Base-by-base conservation (phyloP, 2,888 invertebrate genomes). In the Microctonus brassicae region DNA sequence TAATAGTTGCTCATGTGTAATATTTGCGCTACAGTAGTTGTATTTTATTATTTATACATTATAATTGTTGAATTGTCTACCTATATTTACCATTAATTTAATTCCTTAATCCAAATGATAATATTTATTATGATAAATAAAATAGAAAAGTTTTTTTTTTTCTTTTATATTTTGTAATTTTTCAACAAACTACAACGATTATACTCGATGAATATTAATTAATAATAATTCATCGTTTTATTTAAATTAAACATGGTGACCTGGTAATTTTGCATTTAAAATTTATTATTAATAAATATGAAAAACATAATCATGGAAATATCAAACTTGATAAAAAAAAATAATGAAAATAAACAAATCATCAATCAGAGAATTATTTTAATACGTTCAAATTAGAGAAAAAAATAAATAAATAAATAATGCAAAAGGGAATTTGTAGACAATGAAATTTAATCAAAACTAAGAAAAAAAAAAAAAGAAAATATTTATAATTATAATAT, bases 311-410 rank as follows among this genome's bases (percentile, higher is more conserved):
- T 55, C 62, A 72, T 66, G 63, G 55, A 66, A 67, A 42, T 67
- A 34, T 42, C 33, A 36, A 61, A 17, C 33, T 42, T 63, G 20
- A 36, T 69, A 52, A 52, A 53, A 66, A 7, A 29, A 29, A 29
- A 29, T 29, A 72, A 57, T 57, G 64, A 72, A 68, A 58, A 63
- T 61, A 36, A 36, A 36, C 36, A 39, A 39, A 33, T 55, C 42
- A 52, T 55, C 36, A 64, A 69, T 53, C 58, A 68, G 74, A 76
- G 76, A 78, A 73, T 73, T 76, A 78, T 75, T 78, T 77, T 75
- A 65, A 74, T 77, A 77, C 72, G 71, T 53, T 67, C 34, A 39
- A 63, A 29, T 42, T 36, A 33, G 60, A 65, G 22, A 65, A 53
- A 22, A 10, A 66, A n/a, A 52, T 33, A 39, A 13, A 58, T 29